Evolutionary conservation across 2,888 invertebrate species (phyloP), one percentile per base, ranked within the genome.

Genomic region (Uropetala carovei): DNA sequence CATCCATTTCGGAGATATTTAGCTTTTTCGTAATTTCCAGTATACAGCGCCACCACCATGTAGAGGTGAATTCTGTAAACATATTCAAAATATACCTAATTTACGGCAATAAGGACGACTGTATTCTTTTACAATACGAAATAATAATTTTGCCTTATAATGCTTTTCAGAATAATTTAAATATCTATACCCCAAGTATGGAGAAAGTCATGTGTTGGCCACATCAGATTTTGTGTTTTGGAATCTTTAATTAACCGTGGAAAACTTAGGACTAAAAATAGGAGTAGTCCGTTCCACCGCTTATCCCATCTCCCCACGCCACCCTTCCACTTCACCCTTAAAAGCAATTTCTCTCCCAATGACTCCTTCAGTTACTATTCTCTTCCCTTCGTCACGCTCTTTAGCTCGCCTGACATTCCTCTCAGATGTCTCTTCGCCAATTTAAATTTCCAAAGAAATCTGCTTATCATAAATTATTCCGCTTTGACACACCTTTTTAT

Each of bases 341-440:
- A 75, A 75, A 75, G 75, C 75, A 27, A 75, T 75, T 75, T 75
- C 22, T 75, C 27, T 27, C 75, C 75, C 13, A 75, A 75, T 75
- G 27, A 22, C 75, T 22, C 75, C 22, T 75, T 27, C 75, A 22
- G 27, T 75, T 75, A 75, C 75, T 75, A 22, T 75, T 75, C 13
- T 75, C 75, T 75, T 75, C 27, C 43, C 75, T 75, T 75, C 75
- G 10, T 75, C 27, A 75, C 22, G 75, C 22, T 75, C 75, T 27
- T 75, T 27, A 27, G 75, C 22, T 75, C 75, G 13, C 27, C 75
- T 75, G 13, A 75, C 75, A 22, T 13, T 75, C 22, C 22, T 75
- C 75, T 22, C 75, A 75, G 75, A 75, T 75, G 13, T 10, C 43
- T 43, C 43, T 43, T 43, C 43, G 43, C 43, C 43, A 18, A 14